Evolutionary conservation across 2,113 vertebrate species (phyloP), one percentile per base, ranked within the genome.

Genomic region (Nematolebias whitei): DNA sequence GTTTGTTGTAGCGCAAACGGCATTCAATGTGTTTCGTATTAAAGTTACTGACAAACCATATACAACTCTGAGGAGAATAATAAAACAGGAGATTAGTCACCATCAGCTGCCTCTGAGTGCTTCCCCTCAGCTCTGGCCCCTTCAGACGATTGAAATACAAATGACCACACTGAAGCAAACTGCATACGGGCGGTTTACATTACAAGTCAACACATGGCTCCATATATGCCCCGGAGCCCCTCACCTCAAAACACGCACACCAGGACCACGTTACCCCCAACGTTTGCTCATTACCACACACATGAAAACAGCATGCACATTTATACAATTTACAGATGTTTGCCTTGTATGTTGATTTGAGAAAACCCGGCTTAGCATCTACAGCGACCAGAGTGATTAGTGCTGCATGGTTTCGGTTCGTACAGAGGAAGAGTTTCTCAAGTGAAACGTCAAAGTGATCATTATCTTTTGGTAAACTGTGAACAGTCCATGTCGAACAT

Each of bases 101-200:
- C 39, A 61, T 86, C 80, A 85, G 80, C 73, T 84, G 73, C 67
- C 62, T 38, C 57, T 49, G 62, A 68, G 22, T 47, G 51, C 78
- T 84, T 71, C 78, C 60, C 63, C 38, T 75, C 55, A 70, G 68
- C 84, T n/a, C 51, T 5, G 73, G 75, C 68, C 83, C 71, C 79
- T 76, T 71, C 40, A 29, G 20, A 60, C 67, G 66, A 74, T 74
- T 84, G 74, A 84, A 78, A 81, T 80, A 84, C 83, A 87, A 85
- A 85, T 74, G 80, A 79, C 85, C 86, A 80, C 82, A 76, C 12
- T 75, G 69, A 49, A 81, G 74, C 70, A 81, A 70, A 74, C 87
- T 82, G 84, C 86, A 82, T 68, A 78, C 47, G 79, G 76, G 52
- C 39, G 64, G 84, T 84, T 90, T 86, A 85, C 76, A 86, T 78